A percentile compares a stretch with the other conserved stretches of the same genome.
Evolutionary conservation across 2,113 vertebrate species (phyloP).

Genomic region (Rhombomys opimus): DNA sequence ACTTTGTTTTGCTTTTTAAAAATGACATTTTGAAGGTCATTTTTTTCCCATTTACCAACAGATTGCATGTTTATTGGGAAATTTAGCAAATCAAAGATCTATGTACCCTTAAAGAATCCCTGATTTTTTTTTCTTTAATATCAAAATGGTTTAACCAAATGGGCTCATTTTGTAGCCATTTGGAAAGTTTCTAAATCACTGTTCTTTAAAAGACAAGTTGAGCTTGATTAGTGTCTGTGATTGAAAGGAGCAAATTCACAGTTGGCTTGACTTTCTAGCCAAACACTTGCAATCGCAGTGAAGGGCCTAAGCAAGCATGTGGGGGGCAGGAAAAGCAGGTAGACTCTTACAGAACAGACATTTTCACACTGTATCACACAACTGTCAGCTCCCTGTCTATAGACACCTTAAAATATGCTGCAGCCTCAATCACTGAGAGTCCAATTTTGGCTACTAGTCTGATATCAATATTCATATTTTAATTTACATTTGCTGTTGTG

Average conservation of each 20-base stretch:
- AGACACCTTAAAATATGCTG: slow-evolving; percentile 47
- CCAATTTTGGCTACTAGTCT: slow-evolving; percentile 55
- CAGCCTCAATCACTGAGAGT: slow-evolving; percentile 66
- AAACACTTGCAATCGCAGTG: not conserved
- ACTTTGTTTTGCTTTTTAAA: slow-evolving; percentile 43
- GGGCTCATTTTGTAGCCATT: slow-evolving; percentile 42
- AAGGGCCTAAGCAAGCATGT: not conserved
- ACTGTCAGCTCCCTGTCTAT: slow-evolving; percentile 74
- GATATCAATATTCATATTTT: slow-evolving; percentile 64
- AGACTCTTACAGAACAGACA: slow-evolving; percentile 26
- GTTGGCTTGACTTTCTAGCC: slow-evolving; percentile 44
- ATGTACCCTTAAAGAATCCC: not conserved
- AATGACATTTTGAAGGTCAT: slow-evolving; percentile 46
- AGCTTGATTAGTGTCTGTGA: slow-evolving; percentile 47
- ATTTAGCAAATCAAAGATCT: slow-evolving; percentile 22
- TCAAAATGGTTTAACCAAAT: slow-evolving; percentile 33
- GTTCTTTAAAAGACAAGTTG: slow-evolving; percentile 1
- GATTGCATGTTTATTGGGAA: slow-evolving; percentile 37
- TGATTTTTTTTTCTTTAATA: slow-evolving; percentile 37
- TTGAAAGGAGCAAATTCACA: slow-evolving; percentile 59
- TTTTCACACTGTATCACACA: slow-evolving; percentile 68
- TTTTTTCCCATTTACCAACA: not conserved
- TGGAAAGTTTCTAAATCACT: slow-evolving; percentile 64
- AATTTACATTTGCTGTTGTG: slow-evolving; percentile 62
- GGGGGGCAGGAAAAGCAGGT: slow-evolving; percentile 22